Evolutionary conservation across 2,797 vertebrate species (phyloP), one percentile per base, ranked within the genome.

Genomic region (Sebastes aleutianus): DNA sequence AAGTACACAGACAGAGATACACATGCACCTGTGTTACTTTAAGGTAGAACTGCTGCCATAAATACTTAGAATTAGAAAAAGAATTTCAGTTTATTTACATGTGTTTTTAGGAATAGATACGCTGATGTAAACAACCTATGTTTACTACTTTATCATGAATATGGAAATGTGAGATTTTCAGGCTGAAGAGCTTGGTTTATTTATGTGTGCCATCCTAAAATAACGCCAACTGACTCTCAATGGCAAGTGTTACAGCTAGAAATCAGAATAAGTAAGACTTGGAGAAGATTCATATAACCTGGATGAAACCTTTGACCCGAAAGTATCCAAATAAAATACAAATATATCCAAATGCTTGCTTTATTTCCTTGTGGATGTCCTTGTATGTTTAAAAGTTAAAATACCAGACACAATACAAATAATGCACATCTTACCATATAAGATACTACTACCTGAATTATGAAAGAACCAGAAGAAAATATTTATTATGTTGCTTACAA

Each of bases 141-240:
- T 87, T 84, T 77, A 76, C 70, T 22, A n/a, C 71, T 82, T 72
- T 54, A 54, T 27, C 16, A 24, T 43, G 8, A 70, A 70, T 74
- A 87, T 88, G 85, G 69, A 79, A 84, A 85, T 84, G 47, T 79
- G 43, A 56, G 26, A 71, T 81, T 39, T 81, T 58, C 85, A 27
- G 62, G 68, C 56, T 27, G 9, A 76, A 43, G 76, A 74, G 67
- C 8, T 32, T 9, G 11, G 31, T 75, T 64, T 81, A 72, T 84
- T 86, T 73, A 63, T 43, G 39, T 64, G 36, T 22, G n/a, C 24
- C 36, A 11, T 34, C 65, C 36, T 59, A 75, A 86, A 89, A 87
- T 86, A 87, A 67, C n/a, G 12, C 58, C 24, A 64, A 53, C 34
- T 70, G 32, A 24, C 9, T 78, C 16, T 59, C 27, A 65, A 47